Evolutionary conservation across 1,140 invertebrate genomes (phyloP).

Genomic region (Bombus polaris): DNA sequence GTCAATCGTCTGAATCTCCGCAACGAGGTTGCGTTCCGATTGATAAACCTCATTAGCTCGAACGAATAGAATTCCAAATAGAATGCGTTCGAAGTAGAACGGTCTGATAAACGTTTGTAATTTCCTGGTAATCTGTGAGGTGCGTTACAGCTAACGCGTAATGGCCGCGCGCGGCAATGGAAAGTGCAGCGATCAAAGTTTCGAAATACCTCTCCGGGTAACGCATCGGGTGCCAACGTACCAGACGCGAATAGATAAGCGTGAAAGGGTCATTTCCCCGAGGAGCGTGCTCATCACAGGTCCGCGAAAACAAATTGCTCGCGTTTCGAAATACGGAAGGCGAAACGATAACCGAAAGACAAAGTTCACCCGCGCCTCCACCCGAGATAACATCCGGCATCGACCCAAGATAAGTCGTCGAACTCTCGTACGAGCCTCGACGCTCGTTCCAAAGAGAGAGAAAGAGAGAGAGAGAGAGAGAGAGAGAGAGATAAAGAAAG

Average conservation of each 20-base stretch:
- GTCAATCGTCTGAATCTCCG: not conserved
- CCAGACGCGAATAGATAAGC: conserved; percentile 35
- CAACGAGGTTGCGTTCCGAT: not conserved
- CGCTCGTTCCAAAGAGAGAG: not conserved
- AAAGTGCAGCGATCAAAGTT: conserved; percentile 12
- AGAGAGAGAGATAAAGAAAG: not conserved
- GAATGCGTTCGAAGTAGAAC: not conserved
- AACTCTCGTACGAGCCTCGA: not conserved
- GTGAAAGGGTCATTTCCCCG: conserved; percentile 49
- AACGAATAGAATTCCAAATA: not conserved
- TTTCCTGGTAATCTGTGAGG: not conserved
- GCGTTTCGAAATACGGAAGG: conserved; percentile 54
- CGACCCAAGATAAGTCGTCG: conserved; percentile 44
- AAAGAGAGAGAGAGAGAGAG: not conserved
- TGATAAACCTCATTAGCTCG: not conserved
- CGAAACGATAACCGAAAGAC: conserved; percentile 50
- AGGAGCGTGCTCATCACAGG: conserved; percentile 20
- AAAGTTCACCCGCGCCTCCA: conserved; percentile 41
- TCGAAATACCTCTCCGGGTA: not conserved
- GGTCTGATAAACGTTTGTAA: not conserved
- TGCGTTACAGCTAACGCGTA: not conserved
- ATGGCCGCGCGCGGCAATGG: not conserved
- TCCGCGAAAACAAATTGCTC: conserved; percentile 50
- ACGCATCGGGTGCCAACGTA: not conserved
- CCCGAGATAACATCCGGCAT: conserved; percentile 36